Base-by-base conservation (phyloP, 1,140 invertebrate genomes). In the Lerema accius region DNA sequence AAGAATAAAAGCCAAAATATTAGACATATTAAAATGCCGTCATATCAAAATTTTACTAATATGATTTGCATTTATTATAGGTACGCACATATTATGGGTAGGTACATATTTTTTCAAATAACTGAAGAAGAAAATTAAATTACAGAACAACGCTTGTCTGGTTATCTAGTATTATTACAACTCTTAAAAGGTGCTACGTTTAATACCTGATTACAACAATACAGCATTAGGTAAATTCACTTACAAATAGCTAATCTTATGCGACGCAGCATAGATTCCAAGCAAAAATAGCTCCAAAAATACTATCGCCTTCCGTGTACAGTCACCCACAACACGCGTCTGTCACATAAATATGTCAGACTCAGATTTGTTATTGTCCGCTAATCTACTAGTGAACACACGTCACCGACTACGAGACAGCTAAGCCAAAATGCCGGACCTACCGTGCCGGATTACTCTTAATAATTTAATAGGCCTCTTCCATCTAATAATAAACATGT, bases 401-500 rank as follows among this genome's bases (percentile, higher is more conserved):
- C 76, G 79, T 73, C 73, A 73, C 70, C 68, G 66, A 67, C 62
- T 56, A 68, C 65, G 56, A 56, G 70, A 78, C 75, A 75, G 71
- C 69, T 69, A 77, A 78, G 78, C 84, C 82, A 84, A 85, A 88
- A 85, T 86, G 82, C 75, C 79, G 37, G 76, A 71, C 78, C 78
- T 71, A 78, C 80, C 71, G 56, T 72, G 65, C 67, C 69, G 81
- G 82, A 85, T 87, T 87, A 87, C 69, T 77, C 78, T 78, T 78
- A 83, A 86, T 83, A 84, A 86, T 88, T 88, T 89, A 89, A 89
- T 86, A 88, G 84, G 82, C 79, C 79, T 67, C 70, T 84, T 82
- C 82, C 79, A 71, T 73, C 78, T 78, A 80, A 89, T 83, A 89
- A 89, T 88, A 89, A 89, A 89, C 84, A 88, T 88, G 86, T 89